phyloP scores from a whole-genome alignment of 2,113 vertebrate species.

The Danio rerio region GRCz12tu NC_133180.1:18773001-18773500 shows the following conservation, averaged over 20 bases:
- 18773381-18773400: constrained; percentile 99
- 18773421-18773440: constrained; percentile 97
- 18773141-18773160: neutral
- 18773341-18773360: neutral
- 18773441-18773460: constrained; percentile 98
- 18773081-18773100: neutral
- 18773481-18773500: constrained; percentile 68
- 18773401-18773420: constrained; percentile 97
- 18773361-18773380: constrained; percentile 94
- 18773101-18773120: neutral
- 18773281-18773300: too few species aligned
- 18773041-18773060: neutral
- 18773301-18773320: neutral
- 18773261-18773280: neutral
- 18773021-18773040: neutral
- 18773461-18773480: constrained; percentile 99
- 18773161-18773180: constrained; percentile 86
- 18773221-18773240: constrained; percentile 96
- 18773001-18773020: neutral
- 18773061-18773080: neutral
- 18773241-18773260: neutral
- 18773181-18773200: constrained; percentile 99
- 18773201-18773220: constrained; percentile 98
- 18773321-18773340: neutral
- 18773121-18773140: neutral